phyloP scores from a whole-genome alignment of 2,113 vertebrate genomes.

The Nibea coibor region DNA sequence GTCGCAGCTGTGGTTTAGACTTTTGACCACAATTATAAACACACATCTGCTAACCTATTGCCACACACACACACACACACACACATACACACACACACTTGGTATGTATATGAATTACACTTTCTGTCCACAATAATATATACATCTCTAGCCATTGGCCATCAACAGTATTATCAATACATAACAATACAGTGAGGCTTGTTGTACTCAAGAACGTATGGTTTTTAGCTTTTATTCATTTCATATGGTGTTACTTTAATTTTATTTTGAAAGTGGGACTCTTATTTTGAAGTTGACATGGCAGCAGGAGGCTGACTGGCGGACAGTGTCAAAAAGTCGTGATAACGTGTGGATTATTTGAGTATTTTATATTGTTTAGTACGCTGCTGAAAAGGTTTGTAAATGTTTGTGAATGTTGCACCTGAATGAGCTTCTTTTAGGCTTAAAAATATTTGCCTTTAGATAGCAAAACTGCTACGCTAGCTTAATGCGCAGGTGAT shows the following conservation, averaged over 20 bases:
- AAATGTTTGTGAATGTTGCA: background rate
- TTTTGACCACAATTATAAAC: conserved; percentile 9
- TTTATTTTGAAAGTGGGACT: conserved; percentile 21
- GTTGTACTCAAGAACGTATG: background rate
- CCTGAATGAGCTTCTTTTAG: background rate
- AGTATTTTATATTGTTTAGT: background rate
- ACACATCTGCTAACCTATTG: background rate
- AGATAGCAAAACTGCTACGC: background rate
- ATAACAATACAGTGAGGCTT: background rate
- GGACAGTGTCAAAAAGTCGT: background rate
- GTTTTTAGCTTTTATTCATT: background rate
- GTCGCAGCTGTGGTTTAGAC: background rate
- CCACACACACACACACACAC: background rate
- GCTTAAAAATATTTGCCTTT: background rate
- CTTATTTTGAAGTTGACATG: conserved; percentile 11
- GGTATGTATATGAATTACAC: background rate
- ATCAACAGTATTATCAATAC: background rate
- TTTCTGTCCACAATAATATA: background rate
- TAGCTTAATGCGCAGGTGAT: background rate
- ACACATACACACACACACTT: background rate
- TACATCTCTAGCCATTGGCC: background rate
- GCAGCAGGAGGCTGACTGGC: no score
- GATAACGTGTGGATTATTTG: no score
- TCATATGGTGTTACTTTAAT: background rate
- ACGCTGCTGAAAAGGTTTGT: background rate